Evolutionary conservation across 2,888 invertebrate species (phyloP).

Genomic region (Meiosimyza platycephala): DNA sequence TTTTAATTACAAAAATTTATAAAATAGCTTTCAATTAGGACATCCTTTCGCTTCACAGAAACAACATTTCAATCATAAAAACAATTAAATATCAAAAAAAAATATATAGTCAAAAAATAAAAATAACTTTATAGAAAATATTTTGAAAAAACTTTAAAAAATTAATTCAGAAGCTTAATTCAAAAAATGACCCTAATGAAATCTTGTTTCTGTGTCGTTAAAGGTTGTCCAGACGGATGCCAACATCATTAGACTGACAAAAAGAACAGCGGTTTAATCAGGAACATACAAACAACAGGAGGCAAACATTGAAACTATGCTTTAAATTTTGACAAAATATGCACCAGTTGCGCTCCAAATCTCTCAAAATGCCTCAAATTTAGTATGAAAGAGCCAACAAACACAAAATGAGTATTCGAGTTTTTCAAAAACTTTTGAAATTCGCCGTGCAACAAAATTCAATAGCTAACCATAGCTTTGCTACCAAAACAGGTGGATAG

Average conservation of each 20-base stretch:
- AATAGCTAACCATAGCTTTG: too few relatives aligned
- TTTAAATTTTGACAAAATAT: too few relatives aligned
- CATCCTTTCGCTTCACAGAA: constrained; percentile 68
- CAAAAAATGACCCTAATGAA: constrained; percentile 59
- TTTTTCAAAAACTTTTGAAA: too few relatives aligned
- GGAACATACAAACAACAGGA: neutral
- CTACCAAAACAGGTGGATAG: neutral
- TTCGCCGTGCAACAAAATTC: neutral
- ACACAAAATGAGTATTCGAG: too few relatives aligned
- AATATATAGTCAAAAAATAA: constrained; percentile 31
- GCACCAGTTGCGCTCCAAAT: too few relatives aligned
- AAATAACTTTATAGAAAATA: constrained; percentile 40
- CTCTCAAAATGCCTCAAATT: too few relatives aligned
- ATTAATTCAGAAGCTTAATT: constrained; percentile 37
- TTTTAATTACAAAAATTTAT: too few relatives aligned
- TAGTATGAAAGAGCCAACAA: too few relatives aligned
- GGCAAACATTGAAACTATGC: too few relatives aligned
- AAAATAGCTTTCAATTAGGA: constrained; percentile 48
- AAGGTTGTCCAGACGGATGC: constrained; percentile 71
- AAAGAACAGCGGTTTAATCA: neutral
- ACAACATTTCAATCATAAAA: constrained; percentile 69
- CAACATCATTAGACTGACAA: constrained; percentile 51
- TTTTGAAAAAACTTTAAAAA: constrained; percentile 28
- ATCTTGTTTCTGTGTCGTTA: constrained; percentile 71
- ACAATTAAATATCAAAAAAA: constrained; percentile 35